Evolutionary conservation across 2,888 invertebrate genomes (phyloP).

Genomic region (Diarsia rubi): DNA sequence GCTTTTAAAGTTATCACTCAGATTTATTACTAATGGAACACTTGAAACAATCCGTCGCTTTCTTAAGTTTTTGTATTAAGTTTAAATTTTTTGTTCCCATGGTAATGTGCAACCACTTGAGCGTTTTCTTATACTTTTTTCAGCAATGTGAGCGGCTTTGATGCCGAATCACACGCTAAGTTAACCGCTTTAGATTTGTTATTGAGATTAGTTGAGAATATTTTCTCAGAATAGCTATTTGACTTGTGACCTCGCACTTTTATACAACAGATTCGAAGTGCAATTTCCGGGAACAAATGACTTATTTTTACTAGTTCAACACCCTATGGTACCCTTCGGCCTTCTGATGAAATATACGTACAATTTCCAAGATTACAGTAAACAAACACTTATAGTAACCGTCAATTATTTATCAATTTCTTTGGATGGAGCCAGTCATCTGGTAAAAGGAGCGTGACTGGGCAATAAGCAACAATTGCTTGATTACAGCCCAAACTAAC

Average conservation of each 20-base stretch:
- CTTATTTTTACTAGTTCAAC: not conserved
- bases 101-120: constrained; percentile 78
- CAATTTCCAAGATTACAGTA: constrained; percentile 61
- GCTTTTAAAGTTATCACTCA: constrained; percentile 88
- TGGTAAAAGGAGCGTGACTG: constrained; percentile 75
- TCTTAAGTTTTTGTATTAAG: constrained; percentile 69
- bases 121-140: constrained; percentile 72
- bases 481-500: constrained; percentile 76
- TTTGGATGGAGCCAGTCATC: constrained; percentile 69
- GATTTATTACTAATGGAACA: constrained; percentile 86
- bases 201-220: constrained; percentile 61
- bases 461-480: constrained; percentile 73
- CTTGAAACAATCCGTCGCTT: constrained; percentile 77
- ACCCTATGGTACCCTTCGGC: not conserved
- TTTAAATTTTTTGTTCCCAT: constrained; percentile 75
- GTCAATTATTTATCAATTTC: constrained; percentile 73
- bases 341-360: constrained; percentile 15
- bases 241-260: constrained; percentile 47
- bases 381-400: constrained; percentile 74
- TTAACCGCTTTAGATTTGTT: constrained; percentile 60
- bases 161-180: constrained; percentile 65
- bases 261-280: constrained; percentile 35
- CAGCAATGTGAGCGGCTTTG: constrained; percentile 58
- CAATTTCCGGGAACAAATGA: constrained; percentile 19
- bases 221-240: constrained; percentile 59